Base-by-base conservation (phyloP, 2,888 invertebrate genomes). In the Xestia xanthographa region DNA sequence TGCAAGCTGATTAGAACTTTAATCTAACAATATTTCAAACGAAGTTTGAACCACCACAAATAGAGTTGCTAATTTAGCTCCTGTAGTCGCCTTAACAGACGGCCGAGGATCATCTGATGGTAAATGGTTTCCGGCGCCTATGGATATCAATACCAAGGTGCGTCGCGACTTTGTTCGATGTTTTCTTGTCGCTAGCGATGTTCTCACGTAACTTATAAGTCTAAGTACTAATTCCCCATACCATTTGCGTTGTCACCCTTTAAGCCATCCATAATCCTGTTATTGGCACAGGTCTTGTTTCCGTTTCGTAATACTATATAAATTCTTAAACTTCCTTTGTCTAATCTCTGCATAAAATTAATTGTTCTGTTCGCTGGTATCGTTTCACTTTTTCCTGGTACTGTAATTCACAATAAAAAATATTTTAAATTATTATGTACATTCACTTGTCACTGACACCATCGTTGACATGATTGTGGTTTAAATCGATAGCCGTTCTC, bases 341-440 rank as follows among this genome's bases (percentile, higher is more conserved):
- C 0, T 12, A 70, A 63, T 29, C 1, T 17, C 43, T 17, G 17
- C 9, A 0, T 12, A 4, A 34, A 2, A 34, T 0, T 0, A 69
- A 69, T 70, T 6, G 0, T 2, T 20, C 0, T 2, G 17, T 12
- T 1, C 34, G 4, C 8, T 63, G 5, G 17, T 63, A 63, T 43
- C 17, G 0, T 0, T 1, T 2, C 2, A 6, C 0, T 6, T 8
- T 0, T 11, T 63, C 0, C 29, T 17, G 4, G 0, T 34, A 0
- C 69, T 70, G 63, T 43, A 70, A 63, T 63, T 14, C 9, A 2
- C 11, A n/a, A 53, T 14, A 48, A 29, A 0, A 66, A 22, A 5
- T 45, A 12, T 12, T 12, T 48, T 22, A 8, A 48, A 22, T n/a
- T n/a, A n/a, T n/a, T n/a, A n/a, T n/a, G n/a, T n/a, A 45, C 8